phyloP scores from a whole-genome alignment of 1,140 invertebrate genomes.

The Drosophila mojavensis region DNA sequence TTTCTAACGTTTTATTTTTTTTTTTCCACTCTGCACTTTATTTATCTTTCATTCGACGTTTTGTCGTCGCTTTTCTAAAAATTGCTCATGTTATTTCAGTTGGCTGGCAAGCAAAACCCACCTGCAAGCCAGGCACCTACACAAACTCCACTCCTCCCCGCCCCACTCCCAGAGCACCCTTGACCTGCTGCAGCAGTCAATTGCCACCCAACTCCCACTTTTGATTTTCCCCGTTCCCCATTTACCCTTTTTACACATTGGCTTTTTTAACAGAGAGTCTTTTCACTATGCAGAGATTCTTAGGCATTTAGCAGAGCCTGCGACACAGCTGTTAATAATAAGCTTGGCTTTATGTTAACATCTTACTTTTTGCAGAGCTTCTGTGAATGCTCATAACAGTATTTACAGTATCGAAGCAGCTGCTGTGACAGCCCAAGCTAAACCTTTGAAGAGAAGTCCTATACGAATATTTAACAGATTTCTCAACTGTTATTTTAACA shows the following conservation, averaged over 20 bases:
- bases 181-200: constrained; percentile 11
- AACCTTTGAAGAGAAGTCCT: too few species aligned
- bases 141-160: too few species aligned
- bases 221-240: background rate
- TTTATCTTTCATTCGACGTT: constrained; percentile 84
- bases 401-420: too few species aligned
- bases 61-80: constrained; percentile 78
- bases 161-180: background rate
- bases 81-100: constrained; percentile 75
- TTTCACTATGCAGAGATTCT: background rate
- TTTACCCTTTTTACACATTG: constrained; percentile 48
- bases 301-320: background rate
- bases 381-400: too few species aligned
- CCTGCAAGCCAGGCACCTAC: constrained; percentile 20
- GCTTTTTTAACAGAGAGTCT: constrained; percentile 45
- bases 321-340: background rate
- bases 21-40: constrained; percentile 53
- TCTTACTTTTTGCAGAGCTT: too few species aligned
- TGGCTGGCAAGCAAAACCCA: constrained; percentile 52
- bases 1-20: constrained; percentile 46
- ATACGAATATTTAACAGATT: too few species aligned
- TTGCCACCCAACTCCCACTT: background rate
- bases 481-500: too few species aligned
- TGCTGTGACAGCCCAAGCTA: too few species aligned
- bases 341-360: background rate